Base-by-base conservation (phyloP, 2,888 invertebrate species). In the Notodonta dromedarius region DNA sequence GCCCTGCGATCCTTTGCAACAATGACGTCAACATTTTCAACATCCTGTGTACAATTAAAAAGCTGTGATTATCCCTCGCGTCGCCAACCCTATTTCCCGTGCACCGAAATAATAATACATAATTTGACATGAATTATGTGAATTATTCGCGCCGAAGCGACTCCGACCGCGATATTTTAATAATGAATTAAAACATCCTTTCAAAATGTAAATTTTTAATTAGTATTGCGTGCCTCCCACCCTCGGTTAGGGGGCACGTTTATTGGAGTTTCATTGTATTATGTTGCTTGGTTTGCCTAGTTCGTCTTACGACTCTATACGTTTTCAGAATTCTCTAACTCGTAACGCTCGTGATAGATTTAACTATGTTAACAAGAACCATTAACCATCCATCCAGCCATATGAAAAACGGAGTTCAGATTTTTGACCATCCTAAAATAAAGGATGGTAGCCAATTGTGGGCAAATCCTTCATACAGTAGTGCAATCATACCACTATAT, bases 191-290 rank as follows among this genome's bases (percentile, higher is more conserved):
- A 91, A 88, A 87, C 87, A 87, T 85, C 87, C 91, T 89, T 88
- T 88, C 84, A 87, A 87, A 90, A 91, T 90, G 90, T 90, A 87
- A 90, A 93, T 92, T 91, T 93, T 90, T 92, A 90, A 93, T 92
- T 87, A 90, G 85, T 79, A 83, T 76, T 65, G 74, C 78, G 78
- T 63, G 71, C 71, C 73, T 74, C 73, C 72, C 24, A 73, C 72
- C 73, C 70, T 63, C 61, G 69, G 68, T 66, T 69, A 64, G 7
- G 6, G 56, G 56, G 56, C 1, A 24, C 67, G 63, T 60, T 69
- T 67, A 71, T 76, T 63, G 65, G 63, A 58, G 56, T 42, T 67
- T 63, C 65, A 64, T 72, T 74, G 70, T 66, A 65, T 66, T 69
- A 59, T 73, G 66, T 72, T 68, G 65, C 69, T 66, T 56, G 64